phyloP scores from a whole-genome alignment of 2,797 vertebrate genomes.

The Argyrosomus regius region DNA sequence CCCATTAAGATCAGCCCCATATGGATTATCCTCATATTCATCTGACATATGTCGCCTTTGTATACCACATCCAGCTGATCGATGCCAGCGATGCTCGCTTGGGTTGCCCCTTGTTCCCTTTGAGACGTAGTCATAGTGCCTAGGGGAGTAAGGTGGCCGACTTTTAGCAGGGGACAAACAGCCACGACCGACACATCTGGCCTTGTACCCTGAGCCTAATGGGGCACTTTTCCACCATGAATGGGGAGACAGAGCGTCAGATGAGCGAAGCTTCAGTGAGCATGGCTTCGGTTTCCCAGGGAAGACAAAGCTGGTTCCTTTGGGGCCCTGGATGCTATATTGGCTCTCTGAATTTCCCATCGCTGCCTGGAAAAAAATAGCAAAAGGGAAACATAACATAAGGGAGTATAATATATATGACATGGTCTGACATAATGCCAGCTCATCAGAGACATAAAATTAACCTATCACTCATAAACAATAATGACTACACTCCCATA shows the following conservation, averaged over 20 bases:
- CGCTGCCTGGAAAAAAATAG: constrained; percentile 76
- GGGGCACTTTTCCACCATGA: constrained; percentile 87
- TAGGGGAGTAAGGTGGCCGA: constrained; percentile 88
- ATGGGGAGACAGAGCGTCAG: constrained; percentile 86
- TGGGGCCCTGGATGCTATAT: constrained; percentile 93
- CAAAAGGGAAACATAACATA: constrained; percentile 27
- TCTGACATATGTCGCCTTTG: constrained; percentile 80
- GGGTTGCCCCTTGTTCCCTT: constrained; percentile 81
- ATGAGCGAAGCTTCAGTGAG: constrained; percentile 88
- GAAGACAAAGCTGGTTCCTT: constrained; percentile 83
- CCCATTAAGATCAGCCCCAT: constrained; percentile 83
- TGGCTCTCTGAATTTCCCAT: constrained; percentile 99
- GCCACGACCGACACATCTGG: constrained; percentile 89
- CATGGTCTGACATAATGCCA: constrained; percentile 46
- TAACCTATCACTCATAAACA: constrained; percentile 58
- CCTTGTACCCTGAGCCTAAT: constrained; percentile 86
- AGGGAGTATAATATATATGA: constrained; percentile 26
- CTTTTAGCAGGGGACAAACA: constrained; percentile 93
- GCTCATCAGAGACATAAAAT: constrained; percentile 45
- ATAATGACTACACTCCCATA: constrained; percentile 38
- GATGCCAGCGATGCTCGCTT: constrained; percentile 68
- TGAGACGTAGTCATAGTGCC: constrained; percentile 84
- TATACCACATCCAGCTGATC: constrained; percentile 72
- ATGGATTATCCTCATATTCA: constrained; percentile 83
- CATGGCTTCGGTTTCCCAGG: constrained; percentile 90